phyloP scores from a whole-genome alignment of 1,140 invertebrate species.

The Metopolophium dirhodum region DNA sequence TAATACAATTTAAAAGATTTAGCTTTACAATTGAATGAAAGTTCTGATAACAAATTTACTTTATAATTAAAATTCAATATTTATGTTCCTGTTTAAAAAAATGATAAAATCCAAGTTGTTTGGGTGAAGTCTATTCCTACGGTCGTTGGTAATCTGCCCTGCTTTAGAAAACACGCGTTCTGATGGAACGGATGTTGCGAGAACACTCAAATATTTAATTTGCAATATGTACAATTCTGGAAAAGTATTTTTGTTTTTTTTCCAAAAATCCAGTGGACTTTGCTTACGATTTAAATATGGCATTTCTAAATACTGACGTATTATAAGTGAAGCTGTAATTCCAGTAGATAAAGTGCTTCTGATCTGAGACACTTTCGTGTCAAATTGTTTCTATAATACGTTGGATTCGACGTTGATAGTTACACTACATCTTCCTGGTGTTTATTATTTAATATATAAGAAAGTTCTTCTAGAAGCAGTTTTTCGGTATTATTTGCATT shows the following conservation, averaged over 20 bases:
- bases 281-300: conserved; percentile 36
- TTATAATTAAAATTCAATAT: no score
- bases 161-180: no score
- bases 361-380: neutral
- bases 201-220: neutral
- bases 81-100: no score
- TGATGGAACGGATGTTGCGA: no score
- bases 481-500: no score
- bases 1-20: no score
- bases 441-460: neutral
- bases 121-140: no score
- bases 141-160: no score
- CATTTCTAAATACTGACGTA: conserved; percentile 35
- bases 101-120: no score
- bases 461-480: no score
- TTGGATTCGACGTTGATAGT: neutral
- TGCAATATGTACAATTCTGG: conserved; percentile 54
- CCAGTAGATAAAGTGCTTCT: neutral
- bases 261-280: conserved; percentile 61
- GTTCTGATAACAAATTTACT: no score
- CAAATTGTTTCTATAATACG: conserved; percentile 8
- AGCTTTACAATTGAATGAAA: no score
- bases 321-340: neutral
- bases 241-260: conserved; percentile 61
- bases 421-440: neutral